phyloP scores from a whole-genome alignment of 1,140 invertebrate species.

The Thaumatotibia leucotreta region DNA sequence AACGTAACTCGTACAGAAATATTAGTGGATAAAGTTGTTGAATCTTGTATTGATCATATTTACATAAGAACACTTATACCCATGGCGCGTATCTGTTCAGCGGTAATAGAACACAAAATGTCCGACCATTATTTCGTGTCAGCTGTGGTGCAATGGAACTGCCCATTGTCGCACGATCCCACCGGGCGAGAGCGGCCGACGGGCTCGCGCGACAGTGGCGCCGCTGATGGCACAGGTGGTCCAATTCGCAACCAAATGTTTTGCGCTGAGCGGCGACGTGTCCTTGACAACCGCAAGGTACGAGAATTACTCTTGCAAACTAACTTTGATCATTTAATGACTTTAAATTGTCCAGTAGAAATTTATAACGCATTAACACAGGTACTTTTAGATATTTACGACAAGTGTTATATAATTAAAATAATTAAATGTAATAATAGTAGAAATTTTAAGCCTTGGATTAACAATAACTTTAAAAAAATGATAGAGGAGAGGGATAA shows the following conservation, averaged over 20 bases:
- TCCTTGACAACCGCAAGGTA: background rate
- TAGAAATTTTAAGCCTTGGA: constrained; percentile 7
- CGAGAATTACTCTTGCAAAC: background rate
- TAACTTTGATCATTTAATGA: background rate
- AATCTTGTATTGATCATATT: constrained; percentile 15
- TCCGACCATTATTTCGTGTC: constrained; percentile 8
- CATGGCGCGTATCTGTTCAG: background rate
- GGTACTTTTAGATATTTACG: background rate
- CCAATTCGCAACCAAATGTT: background rate
- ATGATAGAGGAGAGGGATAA: background rate
- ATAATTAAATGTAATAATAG: background rate
- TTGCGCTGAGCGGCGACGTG: background rate
- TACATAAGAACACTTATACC: background rate
- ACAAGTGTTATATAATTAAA: background rate
- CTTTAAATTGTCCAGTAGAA: background rate
- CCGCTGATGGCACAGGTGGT: background rate
- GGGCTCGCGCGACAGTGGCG: no score
- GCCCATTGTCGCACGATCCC: background rate
- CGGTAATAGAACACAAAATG: constrained; percentile 12
- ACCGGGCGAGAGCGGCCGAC: no score
- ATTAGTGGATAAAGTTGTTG: background rate
- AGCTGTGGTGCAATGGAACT: background rate
- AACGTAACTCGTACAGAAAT: constrained; percentile 6
- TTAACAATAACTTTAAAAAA: background rate
- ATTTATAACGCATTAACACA: background rate